Evolutionary conservation across 2,888 invertebrate genomes (phyloP).

Genomic region (Drosophila bunnanda): DNA sequence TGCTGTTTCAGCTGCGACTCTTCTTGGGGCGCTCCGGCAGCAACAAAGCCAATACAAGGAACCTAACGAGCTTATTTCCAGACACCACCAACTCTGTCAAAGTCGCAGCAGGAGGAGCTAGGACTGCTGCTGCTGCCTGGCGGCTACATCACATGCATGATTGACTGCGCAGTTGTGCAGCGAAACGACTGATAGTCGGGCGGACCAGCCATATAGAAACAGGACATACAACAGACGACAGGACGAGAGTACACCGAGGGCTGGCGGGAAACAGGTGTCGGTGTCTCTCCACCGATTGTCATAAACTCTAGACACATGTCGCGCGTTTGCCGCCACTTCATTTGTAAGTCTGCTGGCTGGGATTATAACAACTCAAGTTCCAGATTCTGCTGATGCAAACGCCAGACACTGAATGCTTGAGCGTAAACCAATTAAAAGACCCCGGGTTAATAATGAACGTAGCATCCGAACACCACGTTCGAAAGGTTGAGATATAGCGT

Average conservation of each 20-base stretch:
- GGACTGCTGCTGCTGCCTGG: conserved; percentile 60
- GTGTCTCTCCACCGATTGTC: conserved; percentile 67
- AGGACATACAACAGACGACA: conserved; percentile 13
- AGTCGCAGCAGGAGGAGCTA: conserved; percentile 27
- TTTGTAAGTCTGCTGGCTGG: conserved; percentile 59
- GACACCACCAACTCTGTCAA: conserved; percentile 65
- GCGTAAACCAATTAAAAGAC: conserved; percentile 61
- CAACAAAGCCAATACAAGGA: conserved; percentile 77
- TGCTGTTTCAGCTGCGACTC: conserved; percentile 67
- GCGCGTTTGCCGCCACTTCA: conserved; percentile 56
- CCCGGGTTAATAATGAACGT: conserved; percentile 51
- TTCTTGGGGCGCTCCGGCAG: conserved; percentile 23
- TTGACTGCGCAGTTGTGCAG: conserved; percentile 79
- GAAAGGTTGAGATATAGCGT: conserved; percentile 32
- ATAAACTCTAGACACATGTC: conserved; percentile 69
- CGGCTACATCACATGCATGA: conserved; percentile 80
- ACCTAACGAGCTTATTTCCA: conserved; percentile 79
- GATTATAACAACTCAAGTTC: conserved; percentile 30
- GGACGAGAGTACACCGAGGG: conserved; percentile 3
- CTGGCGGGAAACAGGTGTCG: conserved; percentile 57
- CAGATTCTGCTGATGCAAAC: conserved; percentile 23
- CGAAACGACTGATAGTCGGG: conserved; percentile 46
- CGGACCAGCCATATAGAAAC: conserved; percentile 21
- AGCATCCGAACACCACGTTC: conserved; percentile 25
- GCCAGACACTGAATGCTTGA: conserved; percentile 27